Base-by-base conservation (phyloP, 2,888 invertebrate genomes). In the Drosophila percnosoma region DNA sequence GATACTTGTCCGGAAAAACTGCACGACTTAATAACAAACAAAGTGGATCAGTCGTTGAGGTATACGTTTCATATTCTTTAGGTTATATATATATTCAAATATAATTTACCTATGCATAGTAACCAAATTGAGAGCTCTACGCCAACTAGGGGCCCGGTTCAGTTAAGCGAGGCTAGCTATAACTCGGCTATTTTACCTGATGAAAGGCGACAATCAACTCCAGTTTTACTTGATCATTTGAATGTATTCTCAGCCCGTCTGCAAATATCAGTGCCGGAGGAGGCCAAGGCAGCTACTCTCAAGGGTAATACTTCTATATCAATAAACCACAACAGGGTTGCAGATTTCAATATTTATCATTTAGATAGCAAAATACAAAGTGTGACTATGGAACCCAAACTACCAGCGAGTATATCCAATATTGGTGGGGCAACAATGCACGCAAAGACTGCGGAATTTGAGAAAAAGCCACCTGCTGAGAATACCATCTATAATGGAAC, bases 1-100 rank as follows among this genome's bases (percentile, higher is more conserved):
- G 97, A 98, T 92, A 95, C 95, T 24, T 96, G 97, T 93, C 98
- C 98, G 0, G 96, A 96, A 77, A 95, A 96, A 62, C 94, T 98
- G 48, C 97, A 98, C 93, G 94, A 94, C 60, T 91, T 96, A 42
- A 75, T 71, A 66, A 83, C 58, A 55, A 80, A 62, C 73, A 82
- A 83, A 87, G 70, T 52, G 7, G 53, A 42, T 40, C 29, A 55
- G 38, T 54, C 53, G 3, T 45, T 52, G 29, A 72, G 53, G 78
- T 84, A 71, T 15, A 21, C 7, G 11, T 10, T 29, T 51, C 3
- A 24, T n/a, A 34, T 45, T 45, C 4, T 24, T 24, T 24, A 24
- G 24, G 24, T 24, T 33, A 18, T 27, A 8, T 21, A 18, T 60
- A 21, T 36, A 15, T 7, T 21, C 36, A 21, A 10, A 38, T 33